A percentile compares a stretch with the other conserved stretches of the same genome.
Evolutionary conservation across 2,113 vertebrate species (phyloP).

Genomic region (Xenopus laevis): DNA sequence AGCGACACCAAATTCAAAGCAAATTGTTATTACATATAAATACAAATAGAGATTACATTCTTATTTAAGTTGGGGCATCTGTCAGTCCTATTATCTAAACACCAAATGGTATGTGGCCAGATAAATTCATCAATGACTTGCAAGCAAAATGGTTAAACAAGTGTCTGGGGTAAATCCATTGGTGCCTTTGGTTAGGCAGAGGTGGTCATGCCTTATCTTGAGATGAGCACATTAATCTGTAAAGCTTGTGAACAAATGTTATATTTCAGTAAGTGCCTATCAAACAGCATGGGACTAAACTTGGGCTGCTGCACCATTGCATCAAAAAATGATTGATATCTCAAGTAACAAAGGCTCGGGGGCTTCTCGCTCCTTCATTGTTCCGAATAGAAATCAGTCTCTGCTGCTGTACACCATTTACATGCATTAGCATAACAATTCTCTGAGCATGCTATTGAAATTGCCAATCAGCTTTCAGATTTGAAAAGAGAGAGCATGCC

Average conservation of each 20-base stretch:
- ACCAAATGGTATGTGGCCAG: too few species aligned
- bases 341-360: conserved; percentile 7
- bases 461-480: neutral
- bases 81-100: too few species aligned
- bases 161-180: neutral
- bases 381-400: too few species aligned
- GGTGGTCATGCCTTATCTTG: neutral
- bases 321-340: conserved; percentile 19
- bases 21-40: too few species aligned
- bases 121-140: neutral
- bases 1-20: too few species aligned
- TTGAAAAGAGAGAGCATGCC: neutral
- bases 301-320: neutral
- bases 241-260: neutral
- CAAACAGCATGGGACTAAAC: conserved; percentile 1
- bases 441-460: neutral
- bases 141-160: neutral
- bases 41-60: too few species aligned
- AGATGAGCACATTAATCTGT: conserved; percentile 9
- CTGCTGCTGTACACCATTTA: neutral
- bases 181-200: neutral
- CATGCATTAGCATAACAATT: conserved; percentile 25
- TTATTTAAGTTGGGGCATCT: too few species aligned
- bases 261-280: neutral
- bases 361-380: neutral